Percentiles rank a stretch among this genome's conserved stretches.
Evolutionary conservation across 2,797 vertebrate genomes (phyloP).

Genomic region (Hypotaenidia okinawae): DNA sequence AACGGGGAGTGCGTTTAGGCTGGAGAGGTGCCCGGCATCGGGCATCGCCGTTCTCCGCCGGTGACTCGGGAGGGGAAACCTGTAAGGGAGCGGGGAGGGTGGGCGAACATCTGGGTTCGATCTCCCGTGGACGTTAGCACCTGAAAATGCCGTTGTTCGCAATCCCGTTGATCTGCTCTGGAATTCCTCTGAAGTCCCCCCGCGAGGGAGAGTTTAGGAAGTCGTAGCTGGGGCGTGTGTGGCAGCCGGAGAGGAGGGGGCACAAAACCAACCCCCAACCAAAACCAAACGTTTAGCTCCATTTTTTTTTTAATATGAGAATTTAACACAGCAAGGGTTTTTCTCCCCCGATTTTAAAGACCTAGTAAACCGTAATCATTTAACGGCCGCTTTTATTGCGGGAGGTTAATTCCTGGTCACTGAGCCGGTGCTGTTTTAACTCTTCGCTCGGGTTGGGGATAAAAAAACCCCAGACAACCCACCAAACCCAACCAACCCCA

Average conservation of each 20-base stretch:
- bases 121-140: background rate
- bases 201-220: background rate
- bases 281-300: background rate
- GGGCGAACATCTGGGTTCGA: background rate
- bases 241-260: background rate
- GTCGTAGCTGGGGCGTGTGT: background rate
- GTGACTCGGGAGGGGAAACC: background rate
- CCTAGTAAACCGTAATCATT: background rate
- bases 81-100: background rate
- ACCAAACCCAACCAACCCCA: background rate
- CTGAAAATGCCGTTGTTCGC: background rate
- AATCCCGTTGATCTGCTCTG: background rate
- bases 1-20: background rate
- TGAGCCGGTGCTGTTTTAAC: background rate
- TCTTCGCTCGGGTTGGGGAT: background rate
- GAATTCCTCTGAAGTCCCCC: background rate
- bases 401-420: constrained; percentile 19
- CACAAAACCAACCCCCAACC: no score
- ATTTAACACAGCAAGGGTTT: background rate
- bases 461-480: background rate
- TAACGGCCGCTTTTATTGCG: background rate
- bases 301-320: background rate
- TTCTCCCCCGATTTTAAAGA: background rate
- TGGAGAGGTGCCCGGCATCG: background rate
- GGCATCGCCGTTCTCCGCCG: background rate